Evolutionary conservation across 2,797 vertebrate genomes (phyloP), one percentile per base, ranked within the genome.

Genomic region (Neopelma chrysocephalum): DNA sequence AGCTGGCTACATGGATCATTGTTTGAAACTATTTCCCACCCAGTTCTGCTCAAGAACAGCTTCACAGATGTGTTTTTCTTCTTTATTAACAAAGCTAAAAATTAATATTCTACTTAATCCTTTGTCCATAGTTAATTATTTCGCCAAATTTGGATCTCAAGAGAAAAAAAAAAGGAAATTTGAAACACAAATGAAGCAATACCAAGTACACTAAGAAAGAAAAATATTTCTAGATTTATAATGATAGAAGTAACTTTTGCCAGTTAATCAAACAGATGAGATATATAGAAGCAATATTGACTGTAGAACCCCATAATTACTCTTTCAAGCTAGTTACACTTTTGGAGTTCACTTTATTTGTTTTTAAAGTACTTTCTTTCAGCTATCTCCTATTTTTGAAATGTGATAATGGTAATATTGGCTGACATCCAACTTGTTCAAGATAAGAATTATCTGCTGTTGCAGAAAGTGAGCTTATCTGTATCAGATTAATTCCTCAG

Each of bases 291-390:
- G 12, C 18, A 87, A 68, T 94, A 93, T 57, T 64, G 66, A 85
- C 48, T 82, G 45, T 27, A 87, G n/a, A 93, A 38, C 4, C 23
- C 36, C 25, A 38, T 73, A 92, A 87, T 95, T 85, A 89, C 34
- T 43, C 57, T 81, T 92, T 85, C 57, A 88, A 75, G 17, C 16
- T 90, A 51, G 51, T 61, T 45, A 91, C 51, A 70, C 15, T 73
- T 94, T 78, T 32, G 58, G 56, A 92, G 60, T 71, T 95, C 25
- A 56, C 27, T 90, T 87, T 91, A 82, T 89, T 97, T 95, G 75
- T 85, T 87, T 94, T 91, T 60, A 92, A 93, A 87, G 80, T 72
- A n/a, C 70, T 82, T 96, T 82, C 62, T 93, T 90, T 87, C 72
- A 54, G 22, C 38, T 78, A 50, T 73, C 75, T 87, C 53, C 31